These are phyloP conservation scores for Phanerotoma sp. DNA, from an alignment of 2,888 invertebrate species.

Conservation along the genomic window DNA sequence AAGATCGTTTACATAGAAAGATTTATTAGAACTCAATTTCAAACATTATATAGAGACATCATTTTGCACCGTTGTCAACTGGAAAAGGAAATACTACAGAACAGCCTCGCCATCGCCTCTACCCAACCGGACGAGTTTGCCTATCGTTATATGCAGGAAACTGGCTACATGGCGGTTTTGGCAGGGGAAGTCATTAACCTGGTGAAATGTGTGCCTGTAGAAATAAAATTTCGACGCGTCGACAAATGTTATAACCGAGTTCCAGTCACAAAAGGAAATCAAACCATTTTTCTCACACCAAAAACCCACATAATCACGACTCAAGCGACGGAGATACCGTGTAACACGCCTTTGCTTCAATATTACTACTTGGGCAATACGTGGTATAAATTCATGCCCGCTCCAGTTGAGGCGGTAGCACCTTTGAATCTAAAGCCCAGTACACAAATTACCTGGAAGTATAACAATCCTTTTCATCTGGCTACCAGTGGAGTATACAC, in stretches of 20 bases:
- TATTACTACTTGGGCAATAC: constrained; percentile 26
- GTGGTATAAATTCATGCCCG: constrained; percentile 27
- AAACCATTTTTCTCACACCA: constrained; percentile 32
- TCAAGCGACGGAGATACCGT: constrained; percentile 31
- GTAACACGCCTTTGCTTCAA: constrained; percentile 29
- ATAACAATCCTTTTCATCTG: neutral
- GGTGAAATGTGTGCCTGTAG: constrained; percentile 36
- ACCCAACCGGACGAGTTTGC: constrained; percentile 38
- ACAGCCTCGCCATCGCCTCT: constrained; percentile 33
- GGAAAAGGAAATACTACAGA: constrained; percentile 36
- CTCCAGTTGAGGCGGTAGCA: neutral
- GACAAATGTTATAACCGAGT: constrained; percentile 36
- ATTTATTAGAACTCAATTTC: constrained; percentile 29
- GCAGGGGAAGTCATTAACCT: constrained; percentile 38
- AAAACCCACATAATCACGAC: constrained; percentile 32
- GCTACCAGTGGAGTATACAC: constrained; percentile 24
- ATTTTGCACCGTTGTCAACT: constrained; percentile 33
- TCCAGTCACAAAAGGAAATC: constrained; percentile 32
- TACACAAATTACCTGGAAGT: constrained; percentile 19
- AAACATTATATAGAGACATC: constrained; percentile 31
- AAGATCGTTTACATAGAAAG: constrained; percentile 42
- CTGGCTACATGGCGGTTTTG: constrained; percentile 36
- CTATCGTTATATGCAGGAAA: constrained; percentile 32
- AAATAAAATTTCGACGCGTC: constrained; percentile 28
- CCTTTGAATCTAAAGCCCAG: constrained; percentile 18